These are phyloP conservation scores for Amphipyra tragopoginis DNA, from an alignment of 2,888 invertebrate species.

Conservation along the genomic window DNA sequence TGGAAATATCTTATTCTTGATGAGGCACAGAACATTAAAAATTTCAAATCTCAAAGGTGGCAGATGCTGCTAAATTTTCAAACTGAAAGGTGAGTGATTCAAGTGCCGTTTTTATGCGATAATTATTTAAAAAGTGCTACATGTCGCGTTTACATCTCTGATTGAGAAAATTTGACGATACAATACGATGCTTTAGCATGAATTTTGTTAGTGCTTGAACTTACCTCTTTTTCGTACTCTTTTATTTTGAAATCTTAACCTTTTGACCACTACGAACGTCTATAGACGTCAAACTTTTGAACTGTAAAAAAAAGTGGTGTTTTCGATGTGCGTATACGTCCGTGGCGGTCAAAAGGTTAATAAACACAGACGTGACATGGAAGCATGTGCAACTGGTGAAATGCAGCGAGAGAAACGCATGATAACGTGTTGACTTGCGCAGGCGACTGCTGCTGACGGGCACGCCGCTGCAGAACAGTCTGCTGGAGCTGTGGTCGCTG, in stretches of 20 bases:
- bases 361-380: no score
- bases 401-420: no score
- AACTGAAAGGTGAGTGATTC: conserved; percentile 93
- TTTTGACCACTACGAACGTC: no score
- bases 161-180: neutral
- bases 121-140: neutral
- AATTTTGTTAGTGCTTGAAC: neutral
- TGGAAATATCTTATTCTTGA: conserved; percentile 99
- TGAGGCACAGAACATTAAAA: conserved; percentile 99
- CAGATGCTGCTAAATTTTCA: conserved; percentile 98
- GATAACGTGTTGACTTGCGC: conserved; percentile 27
- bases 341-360: no score
- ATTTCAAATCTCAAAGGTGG: conserved; percentile 99
- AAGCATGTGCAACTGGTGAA: no score
- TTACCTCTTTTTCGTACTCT: no score
- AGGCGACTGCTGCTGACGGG: conserved; percentile 97
- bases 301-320: no score
- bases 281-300: no score
- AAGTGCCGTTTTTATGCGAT: neutral
- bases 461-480: conserved; percentile 98
- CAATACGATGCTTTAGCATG: no score
- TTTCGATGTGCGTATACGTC: no score
- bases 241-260: no score
- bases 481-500: conserved; percentile 99
- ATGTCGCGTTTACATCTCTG: neutral